These are phyloP conservation scores for Pavo muticus DNA, from an alignment of 2,113 vertebrate species.

Conservation along the genomic window DNA sequence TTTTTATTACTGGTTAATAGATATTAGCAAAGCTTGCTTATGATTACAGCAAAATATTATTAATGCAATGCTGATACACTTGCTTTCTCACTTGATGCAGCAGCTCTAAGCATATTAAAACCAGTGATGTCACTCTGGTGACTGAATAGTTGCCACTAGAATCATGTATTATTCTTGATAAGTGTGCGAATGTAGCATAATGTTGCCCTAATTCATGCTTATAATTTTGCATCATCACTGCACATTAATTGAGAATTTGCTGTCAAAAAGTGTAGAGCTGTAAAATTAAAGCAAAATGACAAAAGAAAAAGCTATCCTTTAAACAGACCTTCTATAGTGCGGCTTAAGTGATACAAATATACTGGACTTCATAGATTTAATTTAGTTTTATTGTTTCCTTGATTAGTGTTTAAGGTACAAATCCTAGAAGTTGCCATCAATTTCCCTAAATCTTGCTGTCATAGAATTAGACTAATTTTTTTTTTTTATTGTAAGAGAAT, in stretches of 20 bases:
- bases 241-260: slow-evolving; percentile 16
- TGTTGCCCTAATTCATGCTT: background rate
- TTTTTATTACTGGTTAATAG: slow-evolving; percentile 10
- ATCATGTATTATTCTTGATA: background rate
- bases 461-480: too few relatives aligned
- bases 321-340: background rate
- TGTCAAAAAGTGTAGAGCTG: background rate
- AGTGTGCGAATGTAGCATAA: background rate
- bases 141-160: background rate
- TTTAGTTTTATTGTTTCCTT: background rate
- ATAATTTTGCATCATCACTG: background rate
- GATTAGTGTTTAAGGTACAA: background rate
- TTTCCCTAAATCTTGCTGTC: background rate
- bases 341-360: background rate
- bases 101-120: slow-evolving; percentile 44
- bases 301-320: background rate
- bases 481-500: background rate
- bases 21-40: slow-evolving; percentile 19
- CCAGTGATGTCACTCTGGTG: slow-evolving; percentile 15
- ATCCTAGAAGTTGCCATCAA: background rate
- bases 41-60: slow-evolving; percentile 4
- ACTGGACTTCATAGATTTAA: background rate
- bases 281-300: background rate
- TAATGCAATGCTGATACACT: slow-evolving; percentile 28
- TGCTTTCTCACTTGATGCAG: slow-evolving; percentile 55